Evolutionary conservation across 1,140 invertebrate genomes (phyloP), one percentile per base, ranked within the genome.

Genomic region (Cyrtorhinus lividipennis): DNA sequence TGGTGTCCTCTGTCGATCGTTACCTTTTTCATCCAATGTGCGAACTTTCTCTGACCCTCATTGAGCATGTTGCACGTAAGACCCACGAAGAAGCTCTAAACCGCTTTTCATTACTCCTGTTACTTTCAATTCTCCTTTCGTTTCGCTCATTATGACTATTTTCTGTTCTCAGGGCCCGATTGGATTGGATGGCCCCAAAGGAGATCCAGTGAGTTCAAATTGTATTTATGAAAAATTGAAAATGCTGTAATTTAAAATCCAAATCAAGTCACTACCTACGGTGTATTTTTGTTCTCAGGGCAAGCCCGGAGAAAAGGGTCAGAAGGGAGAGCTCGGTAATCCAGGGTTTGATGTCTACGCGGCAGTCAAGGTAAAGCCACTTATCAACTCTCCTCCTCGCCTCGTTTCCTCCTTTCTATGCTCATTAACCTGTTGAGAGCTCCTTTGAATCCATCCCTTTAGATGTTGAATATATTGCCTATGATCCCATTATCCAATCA

Each of bases 121-220:
- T n/a, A n/a, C n/a, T n/a, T n/a, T n/a, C n/a, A n/a, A n/a, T n/a
- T n/a, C n/a, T n/a, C n/a, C n/a, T n/a, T n/a, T n/a, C n/a, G n/a
- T n/a, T n/a, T n/a, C n/a, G n/a, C n/a, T n/a, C n/a, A n/a, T n/a
- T n/a, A n/a, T n/a, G 20, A 53, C 3, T 53, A 12, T 53, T 53
- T 53, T 22, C 18, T 67, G 69, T 75, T 77, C n/a, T 82, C 77
- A 96, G 92, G 92, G 92, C 68, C 89, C 92, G 22, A 93, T 92
- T 71, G 93, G 92, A 68, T 79, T 94, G 73, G 88, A 90, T 73
- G 93, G 93, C 71, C 90, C 91, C 12, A 95, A 95, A 80, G 92
- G 92, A 71, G 89, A 92, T 72, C 79, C 83, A 73, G 90, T 93
- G 81, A 86, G 88, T 82, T 68, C 58, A 15, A 38, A 38, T n/a